Conservation (phyloP, 2,113 vertebrate genomes). For the Tringa solitaria region DNA sequence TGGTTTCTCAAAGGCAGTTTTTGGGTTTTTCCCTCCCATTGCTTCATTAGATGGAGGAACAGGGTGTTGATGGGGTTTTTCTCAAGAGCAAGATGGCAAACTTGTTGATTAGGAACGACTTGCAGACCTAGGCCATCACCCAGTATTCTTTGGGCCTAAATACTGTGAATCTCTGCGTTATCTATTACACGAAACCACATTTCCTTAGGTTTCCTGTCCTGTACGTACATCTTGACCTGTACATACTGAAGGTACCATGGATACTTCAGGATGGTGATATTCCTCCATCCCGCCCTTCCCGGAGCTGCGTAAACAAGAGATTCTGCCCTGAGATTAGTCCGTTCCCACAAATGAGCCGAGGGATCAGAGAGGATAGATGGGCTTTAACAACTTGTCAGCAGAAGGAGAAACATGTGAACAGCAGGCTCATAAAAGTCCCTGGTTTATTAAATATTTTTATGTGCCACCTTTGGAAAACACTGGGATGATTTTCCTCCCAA, state of each 20-base stretch:
- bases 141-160: neutral
- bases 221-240: neutral
- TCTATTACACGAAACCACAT: neutral
- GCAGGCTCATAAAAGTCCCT: accelerated
- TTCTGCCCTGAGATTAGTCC: neutral
- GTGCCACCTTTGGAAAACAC: neutral
- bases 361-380: neutral
- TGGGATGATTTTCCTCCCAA: neutral
- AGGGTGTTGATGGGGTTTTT: neutral
- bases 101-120: neutral
- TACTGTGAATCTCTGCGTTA: neutral
- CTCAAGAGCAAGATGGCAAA: neutral
- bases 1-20: neutral
- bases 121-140: neutral
- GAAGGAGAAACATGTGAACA: neutral
- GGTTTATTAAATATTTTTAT: neutral
- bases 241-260: accelerated
- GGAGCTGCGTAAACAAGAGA: neutral
- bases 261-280: too few species aligned
- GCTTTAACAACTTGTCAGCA: neutral
- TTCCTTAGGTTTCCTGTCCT: neutral
- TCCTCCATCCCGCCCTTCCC: neutral
- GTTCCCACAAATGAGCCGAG: neutral
- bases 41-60: neutral
- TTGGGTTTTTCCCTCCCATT: neutral